These are phyloP conservation scores for Sarcophaga peregrina DNA, from an alignment of 1,140 invertebrate species.

Conservation along the genomic window DNA sequence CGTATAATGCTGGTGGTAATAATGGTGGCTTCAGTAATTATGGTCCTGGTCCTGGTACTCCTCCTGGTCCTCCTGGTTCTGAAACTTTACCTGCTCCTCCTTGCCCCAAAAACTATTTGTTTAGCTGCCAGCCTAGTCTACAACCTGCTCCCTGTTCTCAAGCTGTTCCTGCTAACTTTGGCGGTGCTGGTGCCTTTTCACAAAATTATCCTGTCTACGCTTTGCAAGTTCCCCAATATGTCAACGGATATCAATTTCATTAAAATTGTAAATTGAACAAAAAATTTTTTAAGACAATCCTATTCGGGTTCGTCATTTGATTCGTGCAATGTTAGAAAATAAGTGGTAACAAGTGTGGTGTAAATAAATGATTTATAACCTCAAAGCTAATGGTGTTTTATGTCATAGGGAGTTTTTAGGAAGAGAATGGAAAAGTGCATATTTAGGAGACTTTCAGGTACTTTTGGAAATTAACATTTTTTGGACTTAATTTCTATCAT, in stretches of 20 bases:
- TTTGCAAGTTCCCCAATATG: not conserved
- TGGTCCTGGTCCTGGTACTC: not conserved
- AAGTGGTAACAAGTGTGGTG: too few species aligned
- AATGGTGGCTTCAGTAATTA: not conserved
- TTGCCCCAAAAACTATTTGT: conserved; percentile 44
- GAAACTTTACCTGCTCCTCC: conserved; percentile 36
- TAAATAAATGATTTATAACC: too few species aligned
- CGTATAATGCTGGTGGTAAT: conserved; percentile 25
- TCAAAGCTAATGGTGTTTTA: too few species aligned
- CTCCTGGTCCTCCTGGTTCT: not conserved
- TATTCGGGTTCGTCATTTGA: too few species aligned
- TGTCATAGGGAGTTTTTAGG: too few species aligned
- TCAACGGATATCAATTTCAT: conserved; percentile 9
- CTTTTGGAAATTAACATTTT: too few species aligned
- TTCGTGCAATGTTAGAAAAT: too few species aligned
- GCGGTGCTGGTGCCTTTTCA: conserved; percentile 19
- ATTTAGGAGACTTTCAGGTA: too few species aligned
- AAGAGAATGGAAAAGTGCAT: too few species aligned
- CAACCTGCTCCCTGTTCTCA: conserved; percentile 39
- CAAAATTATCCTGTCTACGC: conserved; percentile 27
- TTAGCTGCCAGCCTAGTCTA: conserved; percentile 43
- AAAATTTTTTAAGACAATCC: too few species aligned
- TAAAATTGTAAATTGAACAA: not conserved
- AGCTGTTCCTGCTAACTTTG: not conserved
- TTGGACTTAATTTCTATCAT: too few species aligned